Conservation (phyloP, 2,888 invertebrate species). For the Entomobrya multifasciata region DNA sequence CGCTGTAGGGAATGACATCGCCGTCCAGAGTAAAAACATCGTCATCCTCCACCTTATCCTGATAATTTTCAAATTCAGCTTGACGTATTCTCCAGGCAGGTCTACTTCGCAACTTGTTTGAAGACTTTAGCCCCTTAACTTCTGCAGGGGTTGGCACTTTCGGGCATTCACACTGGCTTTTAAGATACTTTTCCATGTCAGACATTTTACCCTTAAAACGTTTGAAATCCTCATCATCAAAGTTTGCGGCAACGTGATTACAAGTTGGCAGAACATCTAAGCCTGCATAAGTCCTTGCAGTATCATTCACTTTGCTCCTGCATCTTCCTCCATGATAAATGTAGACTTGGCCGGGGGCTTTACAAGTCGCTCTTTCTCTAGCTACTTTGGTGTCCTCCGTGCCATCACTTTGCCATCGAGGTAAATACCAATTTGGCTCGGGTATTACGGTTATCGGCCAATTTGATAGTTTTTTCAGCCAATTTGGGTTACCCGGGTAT, state of each 20-base stretch:
- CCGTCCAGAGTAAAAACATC: too few species aligned
- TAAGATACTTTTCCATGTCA: too few species aligned
- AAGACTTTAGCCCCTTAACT: background rate
- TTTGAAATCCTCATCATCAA: background rate
- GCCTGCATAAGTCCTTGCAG: background rate
- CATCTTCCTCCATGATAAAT: slow-evolving; percentile 19
- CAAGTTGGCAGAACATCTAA: background rate
- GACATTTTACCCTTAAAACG: background rate
- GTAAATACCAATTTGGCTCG: background rate
- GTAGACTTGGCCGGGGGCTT: too few species aligned
- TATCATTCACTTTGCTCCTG: background rate
- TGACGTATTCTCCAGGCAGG: too few species aligned
- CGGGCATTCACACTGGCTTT: background rate
- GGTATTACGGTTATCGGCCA: background rate
- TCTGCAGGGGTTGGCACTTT: background rate
- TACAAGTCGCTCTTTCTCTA: background rate
- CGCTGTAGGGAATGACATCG: too few species aligned
- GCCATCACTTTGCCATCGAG: background rate
- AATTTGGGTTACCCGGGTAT: too few species aligned
- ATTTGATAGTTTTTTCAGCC: background rate
- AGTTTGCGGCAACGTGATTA: background rate
- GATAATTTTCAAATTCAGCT: too few species aligned
- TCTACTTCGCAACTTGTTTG: too few species aligned
- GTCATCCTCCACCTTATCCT: too few species aligned
- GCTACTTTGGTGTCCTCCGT: background rate